Evolutionary conservation across 2,113 vertebrate genomes (phyloP), one percentile per base, ranked within the genome.

Genomic region (Petromus typicus): DNA sequence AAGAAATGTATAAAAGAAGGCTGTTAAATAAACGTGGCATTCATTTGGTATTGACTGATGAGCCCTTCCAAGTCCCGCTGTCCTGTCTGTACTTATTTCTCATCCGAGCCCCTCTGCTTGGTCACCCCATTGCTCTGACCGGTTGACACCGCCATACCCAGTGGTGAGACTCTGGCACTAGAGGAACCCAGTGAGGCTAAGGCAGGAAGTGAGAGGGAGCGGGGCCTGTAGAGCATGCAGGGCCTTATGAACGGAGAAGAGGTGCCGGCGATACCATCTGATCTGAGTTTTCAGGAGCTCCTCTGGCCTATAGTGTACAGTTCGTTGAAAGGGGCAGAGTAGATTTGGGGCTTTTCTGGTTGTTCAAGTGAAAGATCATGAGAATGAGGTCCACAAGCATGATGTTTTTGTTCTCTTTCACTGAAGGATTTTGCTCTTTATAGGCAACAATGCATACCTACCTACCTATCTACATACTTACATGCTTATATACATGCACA

Each of bases 321-420:
- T 25, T n/a, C 64, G 79, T 43, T 86, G 64, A 63, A 97, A 92
- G 34, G 54, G 23, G 12, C 40, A 18, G 27, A 22, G 14, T 67
- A n/a, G 76, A 43, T 67, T 64, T 51, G 54, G 40, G 61, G 48
- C 32, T 37, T 45, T 40, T 67, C 45, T n/a, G 61, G 40, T 59
- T 20, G 18, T 57, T 37, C 40, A 54, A 23, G 34, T 25, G 61
- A 79, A 67, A 79, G 45, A 16, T 5, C 25, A 1, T 1, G 4
- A 69, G n/a, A 66, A 3, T 78, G 51, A 87, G 59, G 18, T 7
- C 57, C 34, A 13, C 2, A 8, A 67, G 10, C 48, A 2, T 59
- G 75, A 75, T 95, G 34, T 34, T 69, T 94, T 92, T 85, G n/a
- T 95, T 89, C n/a, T 64, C 34, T 91, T 91, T 86, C 45, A 30